phyloP scores from a whole-genome alignment of 2,113 vertebrate species.

The Tiliqua scincoides region DNA sequence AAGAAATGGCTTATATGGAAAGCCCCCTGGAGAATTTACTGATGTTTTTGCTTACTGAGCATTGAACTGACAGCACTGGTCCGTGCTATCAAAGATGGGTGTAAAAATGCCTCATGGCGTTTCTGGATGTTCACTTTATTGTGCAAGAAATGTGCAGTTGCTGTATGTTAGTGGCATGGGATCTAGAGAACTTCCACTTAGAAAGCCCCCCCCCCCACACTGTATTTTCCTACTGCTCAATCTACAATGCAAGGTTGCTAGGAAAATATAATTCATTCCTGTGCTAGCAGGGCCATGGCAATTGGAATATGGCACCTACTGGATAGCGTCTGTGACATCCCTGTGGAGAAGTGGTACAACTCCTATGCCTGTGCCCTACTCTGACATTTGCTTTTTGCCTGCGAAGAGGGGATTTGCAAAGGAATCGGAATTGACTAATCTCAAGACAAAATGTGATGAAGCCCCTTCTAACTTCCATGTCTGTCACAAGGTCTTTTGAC shows the following conservation, averaged over 20 bases:
- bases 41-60: constrained; percentile 12
- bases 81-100: not conserved
- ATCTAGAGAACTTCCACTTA: not conserved
- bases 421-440: not conserved
- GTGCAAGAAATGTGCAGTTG: not conserved
- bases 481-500: not conserved
- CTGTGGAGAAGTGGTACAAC: not conserved
- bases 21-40: constrained; percentile 2
- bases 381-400: not conserved
- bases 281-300: not conserved
- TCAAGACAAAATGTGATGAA: not conserved
- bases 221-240: not conserved
- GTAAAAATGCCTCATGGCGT: not conserved
- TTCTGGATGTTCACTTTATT: not conserved
- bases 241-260: not conserved
- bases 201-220: not conserved
- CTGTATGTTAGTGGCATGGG: not conserved
- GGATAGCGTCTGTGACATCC: not conserved
- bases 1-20: constrained; percentile 18
- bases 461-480: not conserved
- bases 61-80: not conserved
- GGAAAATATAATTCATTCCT: not conserved
- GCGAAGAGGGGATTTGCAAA: not conserved
- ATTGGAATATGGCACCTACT: not conserved
- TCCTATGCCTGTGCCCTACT: not conserved